phyloP scores from a whole-genome alignment of 2,797 vertebrate species.

The Diplodus puntazzo region DNA sequence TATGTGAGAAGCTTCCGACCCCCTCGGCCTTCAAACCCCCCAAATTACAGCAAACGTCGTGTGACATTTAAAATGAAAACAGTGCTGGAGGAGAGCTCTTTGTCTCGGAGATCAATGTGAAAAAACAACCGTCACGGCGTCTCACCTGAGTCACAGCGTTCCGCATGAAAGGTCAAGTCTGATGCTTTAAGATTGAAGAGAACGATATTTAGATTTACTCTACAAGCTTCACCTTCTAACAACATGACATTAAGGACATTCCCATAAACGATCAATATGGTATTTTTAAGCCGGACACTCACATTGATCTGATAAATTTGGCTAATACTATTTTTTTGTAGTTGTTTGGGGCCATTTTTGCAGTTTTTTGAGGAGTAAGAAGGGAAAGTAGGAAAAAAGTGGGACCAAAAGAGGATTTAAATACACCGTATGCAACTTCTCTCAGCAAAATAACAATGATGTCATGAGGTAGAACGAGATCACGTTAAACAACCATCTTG shows the following conservation, averaged over 20 bases:
- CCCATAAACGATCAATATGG: background rate
- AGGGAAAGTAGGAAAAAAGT: no score
- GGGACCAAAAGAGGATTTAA: no score
- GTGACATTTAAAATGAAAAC: slow-evolving; percentile 1
- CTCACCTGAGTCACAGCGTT: no score
- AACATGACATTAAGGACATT: background rate
- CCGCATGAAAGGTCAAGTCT: background rate
- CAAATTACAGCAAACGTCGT: background rate
- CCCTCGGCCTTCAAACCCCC: background rate
- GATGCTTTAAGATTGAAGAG: background rate
- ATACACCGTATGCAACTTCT: no score
- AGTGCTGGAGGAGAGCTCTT: background rate
- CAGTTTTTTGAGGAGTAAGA: no score
- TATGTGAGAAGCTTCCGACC: background rate
- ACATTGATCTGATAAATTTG: no score
- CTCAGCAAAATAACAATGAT: no score
- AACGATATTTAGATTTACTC: background rate
- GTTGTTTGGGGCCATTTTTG: no score
- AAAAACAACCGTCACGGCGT: background rate
- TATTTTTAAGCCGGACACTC: background rate
- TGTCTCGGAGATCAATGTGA: background rate
- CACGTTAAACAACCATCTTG: no score
- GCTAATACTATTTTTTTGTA: no score
- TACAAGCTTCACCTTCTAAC: background rate
- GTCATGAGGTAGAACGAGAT: no score